Base-by-base conservation (phyloP, 2,888 invertebrate genomes). In the Dasysyrphus albostriatus region DNA sequence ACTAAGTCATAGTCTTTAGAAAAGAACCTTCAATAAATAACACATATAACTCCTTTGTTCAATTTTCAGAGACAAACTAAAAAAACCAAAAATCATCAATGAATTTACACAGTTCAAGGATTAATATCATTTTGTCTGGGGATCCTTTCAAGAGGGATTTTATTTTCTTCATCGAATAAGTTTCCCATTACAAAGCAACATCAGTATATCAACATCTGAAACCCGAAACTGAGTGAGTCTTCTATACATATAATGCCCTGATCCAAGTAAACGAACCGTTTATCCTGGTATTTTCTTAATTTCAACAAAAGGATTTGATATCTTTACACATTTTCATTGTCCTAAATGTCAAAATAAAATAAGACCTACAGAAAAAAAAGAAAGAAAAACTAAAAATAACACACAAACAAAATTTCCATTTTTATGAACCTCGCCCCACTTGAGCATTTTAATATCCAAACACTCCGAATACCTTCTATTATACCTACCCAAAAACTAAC, bases 321-420 rank as follows among this genome's bases (percentile, higher is more conserved):
- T 69, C 77, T 77, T 63, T 47, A 81, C 61, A 80, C 76, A 76
- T 83, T 75, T 80, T 56, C 58, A 58, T 76, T 85, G 67, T 77
- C 44, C 39, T 24, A n/a, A 19, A 67, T 44, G 39, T 58, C 67
- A 59, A 47, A 59, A 54, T 49, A 47, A 54, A 67, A 42, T 34
- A 39, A 24, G 49, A 6, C 8, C 7, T 19, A 37, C 10, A 37
- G 34, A 24, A 14, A 49, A 14, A 12, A 39, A 39, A 44, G 24
- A 34, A 59, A 44, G 19, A n/a, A 9, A 44, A 10, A 34, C 67
- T 12, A 16, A 51, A 47, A 58, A 44, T 12, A 37, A 51, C 29
- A 56, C 44, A 29, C 24, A 19, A 58, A 5, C 47, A 49, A 49
- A 56, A 67, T 76, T 67, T 76, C 58, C 32, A 24, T 67, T 75